These are phyloP conservation scores for Medauroidea extradentata DNA, from an alignment of 1,140 invertebrate genomes.

Conservation along the genomic window DNA sequence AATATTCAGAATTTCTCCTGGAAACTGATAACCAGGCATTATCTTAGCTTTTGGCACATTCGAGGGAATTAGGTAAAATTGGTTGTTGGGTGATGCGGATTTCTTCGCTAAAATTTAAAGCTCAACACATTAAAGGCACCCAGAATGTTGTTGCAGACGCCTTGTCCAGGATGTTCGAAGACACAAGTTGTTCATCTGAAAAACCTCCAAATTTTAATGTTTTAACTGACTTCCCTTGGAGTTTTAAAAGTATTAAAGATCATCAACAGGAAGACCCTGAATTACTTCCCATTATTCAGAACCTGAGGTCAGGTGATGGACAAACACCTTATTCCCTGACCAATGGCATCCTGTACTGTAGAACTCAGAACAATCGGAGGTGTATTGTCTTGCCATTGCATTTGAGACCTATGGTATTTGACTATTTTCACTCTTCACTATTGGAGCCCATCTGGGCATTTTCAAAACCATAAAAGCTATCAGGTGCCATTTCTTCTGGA, in stretches of 20 bases:
- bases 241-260: neutral
- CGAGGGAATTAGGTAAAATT: neutral
- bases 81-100: neutral
- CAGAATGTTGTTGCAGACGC: neutral
- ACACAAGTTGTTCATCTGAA: no score
- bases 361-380: neutral
- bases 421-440: neutral
- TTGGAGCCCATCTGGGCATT: neutral
- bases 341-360: neutral
- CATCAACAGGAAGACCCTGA: neutral
- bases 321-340: neutral
- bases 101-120: neutral
- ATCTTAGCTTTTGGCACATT: neutral
- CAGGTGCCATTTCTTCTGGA: neutral
- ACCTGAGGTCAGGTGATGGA: neutral
- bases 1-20: conserved; percentile 11
- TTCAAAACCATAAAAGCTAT: neutral
- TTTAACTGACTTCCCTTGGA: neutral
- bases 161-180: neutral
- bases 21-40: neutral
- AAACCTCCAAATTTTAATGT: neutral
- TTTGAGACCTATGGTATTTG: neutral
- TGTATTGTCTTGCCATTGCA: neutral
- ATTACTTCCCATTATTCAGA: neutral
- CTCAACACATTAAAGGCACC: neutral